Conservation (phyloP, 35 echinoderm and acorn worm species). For the Heliocidaris erythrogramma region DNA sequence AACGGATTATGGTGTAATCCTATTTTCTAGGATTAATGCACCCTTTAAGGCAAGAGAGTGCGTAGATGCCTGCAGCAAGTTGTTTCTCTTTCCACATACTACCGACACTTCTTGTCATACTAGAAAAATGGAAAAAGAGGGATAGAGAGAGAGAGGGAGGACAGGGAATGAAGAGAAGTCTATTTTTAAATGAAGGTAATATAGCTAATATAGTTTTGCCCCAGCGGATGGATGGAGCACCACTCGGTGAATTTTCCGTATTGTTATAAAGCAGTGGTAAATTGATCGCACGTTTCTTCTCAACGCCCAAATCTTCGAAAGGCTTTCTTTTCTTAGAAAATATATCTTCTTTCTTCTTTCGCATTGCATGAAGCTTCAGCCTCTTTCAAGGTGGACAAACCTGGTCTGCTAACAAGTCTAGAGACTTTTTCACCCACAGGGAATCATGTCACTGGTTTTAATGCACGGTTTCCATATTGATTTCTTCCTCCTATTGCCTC, state of each 20-base stretch:
- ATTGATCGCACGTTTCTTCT: background rate
- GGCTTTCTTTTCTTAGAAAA: background rate
- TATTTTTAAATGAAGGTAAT: background rate
- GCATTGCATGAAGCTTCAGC: too few species aligned
- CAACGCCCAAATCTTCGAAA: background rate
- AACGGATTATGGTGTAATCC: background rate
- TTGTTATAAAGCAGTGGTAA: background rate
- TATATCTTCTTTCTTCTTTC: too few species aligned
- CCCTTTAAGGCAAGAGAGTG: background rate
- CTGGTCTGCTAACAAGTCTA: background rate
- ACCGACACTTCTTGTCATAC: background rate
- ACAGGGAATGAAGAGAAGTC: background rate
- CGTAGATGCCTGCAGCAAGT: background rate
- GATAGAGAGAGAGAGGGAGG: background rate
- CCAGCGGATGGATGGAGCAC: background rate
- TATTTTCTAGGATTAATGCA: background rate
- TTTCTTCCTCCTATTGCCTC: background rate
- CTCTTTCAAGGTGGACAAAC: background rate
- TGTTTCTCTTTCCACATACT: background rate
- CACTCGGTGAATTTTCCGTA: background rate
- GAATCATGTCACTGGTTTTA: constrained; percentile 12
- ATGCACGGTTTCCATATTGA: constrained; percentile 16
- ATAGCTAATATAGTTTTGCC: background rate
- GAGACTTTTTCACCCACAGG: background rate
- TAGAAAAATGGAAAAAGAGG: background rate